Evolutionary conservation across 2,797 vertebrate species (phyloP).

Genomic region (Danio choprae): DNA sequence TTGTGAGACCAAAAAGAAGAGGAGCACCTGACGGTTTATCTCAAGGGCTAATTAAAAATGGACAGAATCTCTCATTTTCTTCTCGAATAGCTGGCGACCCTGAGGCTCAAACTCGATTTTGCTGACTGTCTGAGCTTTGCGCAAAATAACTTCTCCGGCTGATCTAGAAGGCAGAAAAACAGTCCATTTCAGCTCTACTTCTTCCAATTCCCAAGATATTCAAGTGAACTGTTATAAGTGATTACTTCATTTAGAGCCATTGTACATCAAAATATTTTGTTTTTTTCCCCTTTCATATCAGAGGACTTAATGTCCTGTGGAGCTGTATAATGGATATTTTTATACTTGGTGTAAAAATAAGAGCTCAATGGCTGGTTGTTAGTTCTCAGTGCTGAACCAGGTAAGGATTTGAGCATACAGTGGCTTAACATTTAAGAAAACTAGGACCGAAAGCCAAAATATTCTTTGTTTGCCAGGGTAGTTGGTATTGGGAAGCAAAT

Average conservation of each 20-base stretch:
- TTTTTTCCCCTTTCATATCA: constrained; percentile 1
- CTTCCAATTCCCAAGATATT: constrained; percentile 60
- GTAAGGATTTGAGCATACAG: too few species aligned
- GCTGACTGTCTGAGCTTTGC: constrained; percentile 44
- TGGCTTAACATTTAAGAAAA: too few species aligned
- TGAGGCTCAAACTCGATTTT: constrained; percentile 17
- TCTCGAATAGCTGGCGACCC: constrained; percentile 20
- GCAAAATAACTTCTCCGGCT: constrained; percentile 57
- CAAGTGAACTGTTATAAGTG: not conserved
- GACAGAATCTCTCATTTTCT: constrained; percentile 61
- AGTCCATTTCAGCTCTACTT: not conserved
- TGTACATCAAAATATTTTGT: not conserved
- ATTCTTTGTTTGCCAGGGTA: too few species aligned
- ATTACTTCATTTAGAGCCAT: constrained; percentile 3
- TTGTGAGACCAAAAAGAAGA: constrained; percentile 51
- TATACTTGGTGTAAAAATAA: too few species aligned
- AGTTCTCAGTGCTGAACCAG: too few species aligned
- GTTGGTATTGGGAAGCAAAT: too few species aligned
- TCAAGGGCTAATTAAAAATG: constrained; percentile 68
- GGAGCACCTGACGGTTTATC: constrained; percentile 69
- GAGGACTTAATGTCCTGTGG: not conserved
- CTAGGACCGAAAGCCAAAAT: too few species aligned
- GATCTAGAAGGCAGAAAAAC: constrained; percentile 53
- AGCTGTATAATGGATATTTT: constrained; percentile 33
- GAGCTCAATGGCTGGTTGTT: too few species aligned